Evolutionary conservation across 2,797 vertebrate species (phyloP).

Genomic region (Knipowitschia caucasica): DNA sequence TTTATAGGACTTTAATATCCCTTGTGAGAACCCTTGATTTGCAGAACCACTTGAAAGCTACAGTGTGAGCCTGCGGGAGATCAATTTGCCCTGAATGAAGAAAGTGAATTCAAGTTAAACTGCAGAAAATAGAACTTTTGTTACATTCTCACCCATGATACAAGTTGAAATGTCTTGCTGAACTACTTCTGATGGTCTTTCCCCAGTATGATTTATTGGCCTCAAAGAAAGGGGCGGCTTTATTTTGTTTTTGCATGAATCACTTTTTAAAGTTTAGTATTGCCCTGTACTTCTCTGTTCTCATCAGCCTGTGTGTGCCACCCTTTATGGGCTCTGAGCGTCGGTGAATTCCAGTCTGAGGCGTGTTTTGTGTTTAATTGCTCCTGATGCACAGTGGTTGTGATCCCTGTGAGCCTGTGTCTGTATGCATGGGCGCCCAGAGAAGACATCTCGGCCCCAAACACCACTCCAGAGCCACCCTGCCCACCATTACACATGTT

Average conservation of each 20-base stretch:
- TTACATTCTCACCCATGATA: no score
- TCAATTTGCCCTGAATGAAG: conserved; percentile 2
- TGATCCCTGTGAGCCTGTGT: conserved; percentile 45
- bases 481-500: conserved; percentile 28
- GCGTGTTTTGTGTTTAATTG: conserved; percentile 62
- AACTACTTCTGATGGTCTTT: background rate
- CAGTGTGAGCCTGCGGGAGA: conserved; percentile 1
- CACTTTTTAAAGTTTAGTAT: conserved; percentile 9
- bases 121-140: background rate
- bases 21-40: conserved; percentile 3
- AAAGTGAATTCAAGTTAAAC: background rate
- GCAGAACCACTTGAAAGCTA: conserved; percentile 3
- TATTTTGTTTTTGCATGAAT: background rate
- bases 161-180: background rate
- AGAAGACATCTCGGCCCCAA: conserved; percentile 53
- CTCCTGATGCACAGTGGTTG: conserved; percentile 54
- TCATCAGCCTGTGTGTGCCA: conserved; percentile 35
- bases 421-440: conserved; percentile 51
- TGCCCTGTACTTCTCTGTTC: conserved; percentile 13
- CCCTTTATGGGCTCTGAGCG: conserved; percentile 46
- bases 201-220: background rate
- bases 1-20: conserved; percentile 7
- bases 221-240: background rate
- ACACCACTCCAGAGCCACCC: conserved; percentile 46
- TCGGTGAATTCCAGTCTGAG: conserved; percentile 43